Percentiles rank a stretch among this genome's conserved stretches.
phyloP scores from a whole-genome alignment of 2,113 vertebrate genomes.

The Zonotrichia leucophrys region DNA sequence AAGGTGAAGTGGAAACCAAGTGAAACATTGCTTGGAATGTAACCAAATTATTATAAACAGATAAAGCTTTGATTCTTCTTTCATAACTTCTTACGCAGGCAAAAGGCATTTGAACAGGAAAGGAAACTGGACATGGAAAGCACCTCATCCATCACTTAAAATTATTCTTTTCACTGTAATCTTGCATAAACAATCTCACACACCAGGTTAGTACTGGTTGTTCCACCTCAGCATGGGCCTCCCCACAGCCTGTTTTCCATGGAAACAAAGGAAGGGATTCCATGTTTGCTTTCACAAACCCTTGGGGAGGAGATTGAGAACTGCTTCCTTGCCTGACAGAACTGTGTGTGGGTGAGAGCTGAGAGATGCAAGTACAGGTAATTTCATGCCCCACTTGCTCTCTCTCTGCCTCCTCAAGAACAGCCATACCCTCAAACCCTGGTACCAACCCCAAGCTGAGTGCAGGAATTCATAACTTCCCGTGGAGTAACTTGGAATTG shows the following conservation, averaged over 20 bases:
- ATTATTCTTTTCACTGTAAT: accelerated
- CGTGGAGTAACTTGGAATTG: background rate
- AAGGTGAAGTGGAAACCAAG: background rate
- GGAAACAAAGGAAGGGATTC: background rate
- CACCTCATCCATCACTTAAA: background rate
- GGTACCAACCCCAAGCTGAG: accelerated
- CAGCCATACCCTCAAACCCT: background rate
- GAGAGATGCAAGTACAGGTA: background rate
- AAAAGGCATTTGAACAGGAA: background rate
- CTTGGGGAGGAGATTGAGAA: background rate
- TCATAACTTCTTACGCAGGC: background rate
- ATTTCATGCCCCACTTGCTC: background rate
- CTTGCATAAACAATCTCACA: background rate
- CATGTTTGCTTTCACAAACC: background rate
- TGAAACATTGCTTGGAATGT: background rate
- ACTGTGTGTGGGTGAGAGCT: background rate
- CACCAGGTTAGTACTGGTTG: background rate
- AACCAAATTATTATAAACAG: background rate
- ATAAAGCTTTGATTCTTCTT: background rate
- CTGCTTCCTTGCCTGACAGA: background rate
- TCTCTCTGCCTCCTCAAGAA: background rate
- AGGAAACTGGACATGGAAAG: background rate
- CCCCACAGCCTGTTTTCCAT: background rate
- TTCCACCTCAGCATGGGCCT: background rate
- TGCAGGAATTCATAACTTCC: background rate